phyloP scores from a whole-genome alignment of 1,140 invertebrate genomes.

The Drosophila hydei region DNA sequence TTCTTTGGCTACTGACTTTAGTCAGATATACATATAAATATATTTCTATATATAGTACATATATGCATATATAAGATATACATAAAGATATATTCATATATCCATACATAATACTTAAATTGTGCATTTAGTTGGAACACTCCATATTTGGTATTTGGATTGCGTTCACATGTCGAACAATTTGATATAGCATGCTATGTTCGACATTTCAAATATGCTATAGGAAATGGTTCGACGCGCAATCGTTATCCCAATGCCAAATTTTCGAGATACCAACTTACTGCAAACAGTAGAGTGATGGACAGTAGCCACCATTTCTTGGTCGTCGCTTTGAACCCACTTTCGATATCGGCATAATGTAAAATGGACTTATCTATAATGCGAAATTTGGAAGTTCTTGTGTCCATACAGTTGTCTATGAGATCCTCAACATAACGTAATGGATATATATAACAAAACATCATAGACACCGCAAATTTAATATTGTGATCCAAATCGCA shows the following conservation, averaged over 20 bases:
- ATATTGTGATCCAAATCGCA: background rate
- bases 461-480: background rate
- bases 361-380: slow-evolving; percentile 12
- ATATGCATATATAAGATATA: no score
- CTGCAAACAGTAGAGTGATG: background rate
- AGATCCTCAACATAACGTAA: slow-evolving; percentile 13
- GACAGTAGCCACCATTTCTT: background rate
- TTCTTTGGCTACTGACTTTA: no score
- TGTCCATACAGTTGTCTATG: background rate
- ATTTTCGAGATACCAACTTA: background rate
- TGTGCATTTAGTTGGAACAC: background rate
- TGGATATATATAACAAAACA: slow-evolving; percentile 16
- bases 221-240: background rate
- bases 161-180: background rate
- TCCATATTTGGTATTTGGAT: background rate
- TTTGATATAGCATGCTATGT: background rate
- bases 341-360: slow-evolving; percentile 4
- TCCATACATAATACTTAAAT: slow-evolving; percentile 1
- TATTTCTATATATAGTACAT: no score
- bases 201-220: background rate
- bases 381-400: background rate
- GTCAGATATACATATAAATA: no score
- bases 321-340: background rate
- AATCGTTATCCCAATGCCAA: background rate
- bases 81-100: no score